A percentile compares a stretch with the other conserved stretches of the same genome.
phyloP scores from a whole-genome alignment of 1,140 invertebrate species.

The Pararge aegeria region DNA sequence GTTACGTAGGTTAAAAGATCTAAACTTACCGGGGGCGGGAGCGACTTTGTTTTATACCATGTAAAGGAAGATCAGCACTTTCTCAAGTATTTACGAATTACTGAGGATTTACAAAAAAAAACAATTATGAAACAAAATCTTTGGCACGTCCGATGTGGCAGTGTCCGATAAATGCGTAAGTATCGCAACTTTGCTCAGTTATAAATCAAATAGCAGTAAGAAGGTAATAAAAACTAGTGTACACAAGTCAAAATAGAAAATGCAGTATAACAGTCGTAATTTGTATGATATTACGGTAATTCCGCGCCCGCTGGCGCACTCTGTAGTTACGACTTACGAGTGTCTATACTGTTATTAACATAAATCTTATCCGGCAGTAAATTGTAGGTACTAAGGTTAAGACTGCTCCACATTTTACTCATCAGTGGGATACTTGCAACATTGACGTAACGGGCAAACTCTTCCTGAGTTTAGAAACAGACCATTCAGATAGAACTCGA shows the following conservation, averaged over 20 bases:
- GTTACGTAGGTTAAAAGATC: too few relatives aligned
- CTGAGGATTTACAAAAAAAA: too few relatives aligned
- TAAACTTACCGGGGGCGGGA: too few relatives aligned
- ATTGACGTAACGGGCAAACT: too few relatives aligned
- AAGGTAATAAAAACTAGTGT: slow-evolving; percentile 4
- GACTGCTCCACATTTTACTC: background rate
- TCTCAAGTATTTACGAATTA: too few relatives aligned
- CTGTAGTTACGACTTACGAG: background rate
- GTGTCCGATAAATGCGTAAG: too few relatives aligned
- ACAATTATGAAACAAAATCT: too few relatives aligned
- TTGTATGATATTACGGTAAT: slow-evolving; percentile 13
- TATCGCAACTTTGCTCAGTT: background rate
- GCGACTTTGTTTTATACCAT: too few relatives aligned
- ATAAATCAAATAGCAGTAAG: slow-evolving; percentile 13
- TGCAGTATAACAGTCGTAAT: slow-evolving; percentile 8
- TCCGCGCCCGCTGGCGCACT: background rate
- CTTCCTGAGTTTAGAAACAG: too few relatives aligned
- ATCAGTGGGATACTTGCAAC: background rate
- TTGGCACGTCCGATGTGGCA: too few relatives aligned
- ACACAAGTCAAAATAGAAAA: slow-evolving; percentile 2
- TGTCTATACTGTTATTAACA: slow-evolving; percentile 16
- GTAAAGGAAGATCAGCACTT: too few relatives aligned
- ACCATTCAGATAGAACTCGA: too few relatives aligned
- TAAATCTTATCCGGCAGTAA: slow-evolving; percentile 18
- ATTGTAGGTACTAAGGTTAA: background rate